These are phyloP conservation scores for Blera fallax DNA, from an alignment of 2,888 invertebrate genomes.

Conservation along the genomic window DNA sequence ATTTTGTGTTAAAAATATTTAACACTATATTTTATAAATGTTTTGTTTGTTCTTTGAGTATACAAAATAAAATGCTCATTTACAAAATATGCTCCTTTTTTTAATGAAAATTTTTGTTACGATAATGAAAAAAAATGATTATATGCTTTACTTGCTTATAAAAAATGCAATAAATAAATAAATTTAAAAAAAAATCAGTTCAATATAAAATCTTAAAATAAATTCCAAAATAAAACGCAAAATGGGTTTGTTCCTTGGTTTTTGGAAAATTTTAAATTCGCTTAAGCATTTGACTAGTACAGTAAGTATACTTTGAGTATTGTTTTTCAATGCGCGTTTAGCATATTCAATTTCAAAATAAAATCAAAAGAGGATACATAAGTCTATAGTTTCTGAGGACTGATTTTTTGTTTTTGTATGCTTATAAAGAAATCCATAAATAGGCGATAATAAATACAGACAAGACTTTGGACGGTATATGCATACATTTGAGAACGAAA, in stretches of 20 bases:
- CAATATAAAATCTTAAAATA: constrained; percentile 13
- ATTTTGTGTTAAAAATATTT: constrained; percentile 1
- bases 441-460: neutral
- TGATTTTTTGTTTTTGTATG: neutral
- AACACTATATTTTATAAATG: neutral
- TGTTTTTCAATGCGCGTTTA: constrained; percentile 13
- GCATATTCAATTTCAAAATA: neutral
- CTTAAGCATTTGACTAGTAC: constrained; percentile 58
- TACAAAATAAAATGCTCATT: constrained; percentile 30
- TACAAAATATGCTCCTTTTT: constrained; percentile 4
- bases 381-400: neutral
- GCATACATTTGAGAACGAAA: neutral
- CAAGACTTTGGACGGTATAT: neutral
- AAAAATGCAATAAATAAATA: constrained; percentile 23
- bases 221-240: neutral
- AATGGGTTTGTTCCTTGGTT: neutral
- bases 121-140: neutral
- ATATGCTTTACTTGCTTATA: constrained; percentile 1
- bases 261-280: constrained; percentile 11
- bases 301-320: constrained; percentile 52
- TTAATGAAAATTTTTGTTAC: neutral
- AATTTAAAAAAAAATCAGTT: constrained; percentile 39
- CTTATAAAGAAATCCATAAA: neutral
- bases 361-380: neutral
- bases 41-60: neutral